phyloP scores from a whole-genome alignment of 2,797 vertebrate genomes.

The Malacoctenus gilli region DNA sequence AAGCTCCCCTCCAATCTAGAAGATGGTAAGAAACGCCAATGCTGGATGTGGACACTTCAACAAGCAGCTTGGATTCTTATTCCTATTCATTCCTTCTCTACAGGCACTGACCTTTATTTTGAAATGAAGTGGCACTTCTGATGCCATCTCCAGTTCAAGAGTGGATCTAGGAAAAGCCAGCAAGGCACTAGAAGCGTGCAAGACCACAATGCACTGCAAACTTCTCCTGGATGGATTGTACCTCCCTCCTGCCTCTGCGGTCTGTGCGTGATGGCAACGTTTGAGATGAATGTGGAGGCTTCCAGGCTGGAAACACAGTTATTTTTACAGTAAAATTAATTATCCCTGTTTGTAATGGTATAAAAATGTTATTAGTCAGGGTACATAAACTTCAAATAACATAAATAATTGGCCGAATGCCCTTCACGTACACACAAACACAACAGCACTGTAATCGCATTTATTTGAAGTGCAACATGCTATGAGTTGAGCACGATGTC shows the following conservation, averaged over 20 bases:
- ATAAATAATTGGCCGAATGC: constrained; percentile 36
- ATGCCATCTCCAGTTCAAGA: too few species aligned
- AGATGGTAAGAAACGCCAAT: too few species aligned
- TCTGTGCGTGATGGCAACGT: not conserved
- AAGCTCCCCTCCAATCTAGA: too few species aligned
- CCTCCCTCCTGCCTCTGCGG: constrained; percentile 2
- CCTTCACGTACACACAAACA: constrained; percentile 14
- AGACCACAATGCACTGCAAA: too few species aligned
- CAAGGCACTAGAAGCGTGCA: too few species aligned
- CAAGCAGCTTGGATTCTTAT: too few species aligned
- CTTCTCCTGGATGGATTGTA: too few species aligned
- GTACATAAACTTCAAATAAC: constrained; percentile 42
- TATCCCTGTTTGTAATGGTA: constrained; percentile 28
- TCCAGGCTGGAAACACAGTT: not conserved
- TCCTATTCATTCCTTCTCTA: too few species aligned
- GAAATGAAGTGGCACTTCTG: too few species aligned
- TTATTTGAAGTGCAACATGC: constrained; percentile 45
- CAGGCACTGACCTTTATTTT: too few species aligned
- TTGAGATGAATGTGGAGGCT: constrained; percentile 1
- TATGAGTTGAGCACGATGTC: constrained; percentile 44
- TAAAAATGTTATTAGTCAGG: constrained; percentile 52
- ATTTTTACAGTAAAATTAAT: constrained; percentile 33
- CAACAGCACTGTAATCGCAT: constrained; percentile 25
- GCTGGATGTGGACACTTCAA: too few species aligned
- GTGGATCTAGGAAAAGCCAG: too few species aligned